These are phyloP conservation scores for Collichthys lucidus DNA, from an alignment of 2,113 vertebrate genomes.

Conservation along the genomic window DNA sequence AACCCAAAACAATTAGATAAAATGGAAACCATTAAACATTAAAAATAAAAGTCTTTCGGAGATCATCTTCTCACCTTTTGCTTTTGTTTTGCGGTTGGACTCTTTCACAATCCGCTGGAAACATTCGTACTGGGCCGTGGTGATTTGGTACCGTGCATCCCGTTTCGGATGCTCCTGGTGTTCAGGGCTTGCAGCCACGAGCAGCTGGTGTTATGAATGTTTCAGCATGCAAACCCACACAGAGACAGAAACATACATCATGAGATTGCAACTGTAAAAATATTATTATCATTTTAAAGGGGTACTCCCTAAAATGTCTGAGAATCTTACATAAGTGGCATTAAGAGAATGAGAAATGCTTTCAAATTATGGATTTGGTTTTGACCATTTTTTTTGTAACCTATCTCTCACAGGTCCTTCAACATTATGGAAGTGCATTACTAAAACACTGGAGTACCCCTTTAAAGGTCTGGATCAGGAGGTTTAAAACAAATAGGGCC, in stretches of 20 bases:
- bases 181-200: slow-evolving; percentile 65
- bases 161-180: slow-evolving; percentile 45
- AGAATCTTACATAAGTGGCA: background rate
- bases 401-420: background rate
- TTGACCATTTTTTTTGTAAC: too few species aligned
- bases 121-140: slow-evolving; percentile 93
- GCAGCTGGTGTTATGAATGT: slow-evolving; percentile 68
- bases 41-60: too few species aligned
- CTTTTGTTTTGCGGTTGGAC: slow-evolving; percentile 49
- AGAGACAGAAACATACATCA: background rate
- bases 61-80: slow-evolving; percentile 61
- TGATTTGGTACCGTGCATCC: slow-evolving; percentile 85
- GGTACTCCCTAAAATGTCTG: too few species aligned
- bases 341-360: too few species aligned
- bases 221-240: background rate
- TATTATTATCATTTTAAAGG: background rate
- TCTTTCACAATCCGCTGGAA: slow-evolving; percentile 93
- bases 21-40: too few species aligned
- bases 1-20: background rate
- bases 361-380: too few species aligned
- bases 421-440: background rate
- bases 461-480: background rate
- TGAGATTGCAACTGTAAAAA: background rate
- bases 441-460: background rate
- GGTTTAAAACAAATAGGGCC: background rate